Percentiles rank a stretch among this genome's conserved stretches.
Evolutionary conservation across 2,888 invertebrate species (phyloP).

Genomic region (Tenthredo amoena): DNA sequence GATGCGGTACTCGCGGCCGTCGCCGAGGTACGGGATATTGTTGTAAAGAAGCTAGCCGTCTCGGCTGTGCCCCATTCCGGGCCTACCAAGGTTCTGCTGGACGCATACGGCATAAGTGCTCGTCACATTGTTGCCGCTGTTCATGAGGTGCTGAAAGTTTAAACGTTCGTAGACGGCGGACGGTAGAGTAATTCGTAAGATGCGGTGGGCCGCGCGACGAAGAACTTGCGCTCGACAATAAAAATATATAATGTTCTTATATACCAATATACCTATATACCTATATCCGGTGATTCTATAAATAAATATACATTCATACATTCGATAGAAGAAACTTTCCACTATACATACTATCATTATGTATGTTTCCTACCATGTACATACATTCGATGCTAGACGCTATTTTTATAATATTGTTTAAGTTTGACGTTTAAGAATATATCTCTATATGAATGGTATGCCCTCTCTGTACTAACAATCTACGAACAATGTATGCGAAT

Average conservation of each 20-base stretch:
- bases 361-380: slow-evolving; percentile 5
- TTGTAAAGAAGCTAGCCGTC: slow-evolving; percentile 91
- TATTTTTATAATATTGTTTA: slow-evolving; percentile 39
- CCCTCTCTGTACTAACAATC: neutral
- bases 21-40: slow-evolving; percentile 84
- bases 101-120: slow-evolving; percentile 93
- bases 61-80: slow-evolving; percentile 94
- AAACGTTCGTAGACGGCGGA: neutral
- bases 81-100: slow-evolving; percentile 90
- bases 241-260: neutral
- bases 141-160: slow-evolving; percentile 81
- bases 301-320: neutral
- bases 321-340: neutral
- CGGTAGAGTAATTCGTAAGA: neutral
- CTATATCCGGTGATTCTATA: neutral
- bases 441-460: neutral
- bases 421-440: neutral
- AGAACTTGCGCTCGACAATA: slow-evolving; percentile 26
- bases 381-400: slow-evolving; percentile 22
- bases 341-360: slow-evolving; percentile 1
- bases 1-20: slow-evolving; percentile 95
- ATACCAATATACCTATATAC: neutral
- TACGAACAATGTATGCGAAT: neutral
- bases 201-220: neutral
- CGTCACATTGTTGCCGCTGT: slow-evolving; percentile 88